Conservation (phyloP, 2,113 vertebrate genomes). For the Hemibagrus wyckioides region DNA sequence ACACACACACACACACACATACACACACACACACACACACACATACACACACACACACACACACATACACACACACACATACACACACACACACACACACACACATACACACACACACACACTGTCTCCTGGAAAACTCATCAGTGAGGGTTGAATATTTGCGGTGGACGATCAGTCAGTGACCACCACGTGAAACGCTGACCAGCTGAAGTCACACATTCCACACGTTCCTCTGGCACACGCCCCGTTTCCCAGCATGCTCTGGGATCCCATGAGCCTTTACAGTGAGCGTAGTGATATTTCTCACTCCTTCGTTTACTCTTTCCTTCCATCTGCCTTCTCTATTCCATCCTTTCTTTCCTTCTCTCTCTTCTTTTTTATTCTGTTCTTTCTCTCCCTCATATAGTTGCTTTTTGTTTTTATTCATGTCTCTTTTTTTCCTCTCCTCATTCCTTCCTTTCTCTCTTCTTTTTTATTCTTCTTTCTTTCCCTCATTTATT, state of each 20-base stretch:
- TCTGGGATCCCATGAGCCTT: slow-evolving; percentile 32
- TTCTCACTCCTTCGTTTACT: neutral
- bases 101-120: slow-evolving; percentile 32
- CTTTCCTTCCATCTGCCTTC: neutral
- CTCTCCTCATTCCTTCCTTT: neutral
- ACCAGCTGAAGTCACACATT: slow-evolving; percentile 55
- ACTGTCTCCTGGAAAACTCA: slow-evolving; percentile 48
- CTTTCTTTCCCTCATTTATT: neutral
- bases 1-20: too few relatives aligned
- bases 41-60: neutral
- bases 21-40: neutral
- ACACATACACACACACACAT: slow-evolving; percentile 31
- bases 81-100: neutral
- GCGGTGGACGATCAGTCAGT: slow-evolving; percentile 56
- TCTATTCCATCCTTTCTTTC: neutral
- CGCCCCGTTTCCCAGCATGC: slow-evolving; percentile 21
- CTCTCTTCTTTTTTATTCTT: neutral
- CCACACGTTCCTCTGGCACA: slow-evolving; percentile 47
- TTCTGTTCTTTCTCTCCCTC: neutral
- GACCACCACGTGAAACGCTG: slow-evolving; percentile 42
- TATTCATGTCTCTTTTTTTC: neutral
- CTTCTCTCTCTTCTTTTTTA: neutral
- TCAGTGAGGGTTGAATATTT: slow-evolving; percentile 53
- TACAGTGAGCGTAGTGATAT: neutral
- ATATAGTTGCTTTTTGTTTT: neutral